Conservation (phyloP, 2,113 vertebrate species). For the Corydoras sp. region DNA sequence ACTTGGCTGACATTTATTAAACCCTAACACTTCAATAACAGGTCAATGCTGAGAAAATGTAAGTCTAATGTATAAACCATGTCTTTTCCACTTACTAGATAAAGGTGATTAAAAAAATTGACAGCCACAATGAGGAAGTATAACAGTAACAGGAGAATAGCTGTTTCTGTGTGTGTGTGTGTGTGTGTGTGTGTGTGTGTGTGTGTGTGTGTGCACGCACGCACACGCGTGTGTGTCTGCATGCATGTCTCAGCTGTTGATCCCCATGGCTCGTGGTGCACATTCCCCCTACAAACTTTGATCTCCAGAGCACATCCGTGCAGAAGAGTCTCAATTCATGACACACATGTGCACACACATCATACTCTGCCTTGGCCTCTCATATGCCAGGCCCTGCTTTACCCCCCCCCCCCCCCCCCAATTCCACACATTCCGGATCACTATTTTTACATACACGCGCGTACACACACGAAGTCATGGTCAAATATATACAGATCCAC, state of each 20-base stretch:
- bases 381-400: constrained; percentile 20
- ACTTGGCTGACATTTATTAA: no score
- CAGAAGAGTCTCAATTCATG: constrained; percentile 46
- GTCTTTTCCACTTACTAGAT: no score
- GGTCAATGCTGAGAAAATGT: no score
- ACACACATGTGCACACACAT: constrained; percentile 28
- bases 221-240: background rate
- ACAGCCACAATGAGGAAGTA: background rate
- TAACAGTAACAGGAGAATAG: constrained; percentile 14
- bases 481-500: constrained; percentile 16
- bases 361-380: constrained; percentile 11
- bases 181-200: background rate
- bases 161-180: background rate
- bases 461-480: constrained; percentile 15
- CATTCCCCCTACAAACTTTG: constrained; percentile 66
- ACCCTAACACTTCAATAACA: no score
- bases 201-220: background rate
- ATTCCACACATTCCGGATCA: constrained; percentile 34
- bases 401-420: background rate
- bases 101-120: no score
- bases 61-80: no score
- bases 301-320: constrained; percentile 63
- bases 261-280: constrained; percentile 58
- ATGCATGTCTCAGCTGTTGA: constrained; percentile 58
- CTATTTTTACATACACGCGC: constrained; percentile 37